Percentiles rank a stretch among this genome's conserved stretches.
These are phyloP conservation scores for Nemoura dubitans DNA, from an alignment of 2,888 invertebrate genomes.

Conservation along the genomic window DNA sequence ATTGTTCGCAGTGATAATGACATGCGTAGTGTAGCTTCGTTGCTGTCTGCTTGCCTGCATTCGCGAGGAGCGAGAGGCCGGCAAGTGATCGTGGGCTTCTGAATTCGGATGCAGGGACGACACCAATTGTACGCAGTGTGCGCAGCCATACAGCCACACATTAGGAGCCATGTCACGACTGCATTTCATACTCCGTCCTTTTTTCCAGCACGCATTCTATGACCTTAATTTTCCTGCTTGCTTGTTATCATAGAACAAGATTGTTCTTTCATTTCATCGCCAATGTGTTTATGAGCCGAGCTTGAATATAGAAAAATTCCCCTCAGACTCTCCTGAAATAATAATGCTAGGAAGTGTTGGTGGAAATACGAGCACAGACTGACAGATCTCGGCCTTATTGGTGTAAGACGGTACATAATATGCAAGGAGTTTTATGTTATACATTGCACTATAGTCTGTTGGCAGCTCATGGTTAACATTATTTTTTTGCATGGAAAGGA, in stretches of 20 bases:
- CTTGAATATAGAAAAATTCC: neutral
- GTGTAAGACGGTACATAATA: neutral
- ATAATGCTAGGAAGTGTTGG: neutral
- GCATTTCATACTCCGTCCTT: neutral
- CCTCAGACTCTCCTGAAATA: neutral
- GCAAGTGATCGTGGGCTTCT: neutral
- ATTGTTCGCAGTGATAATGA: neutral
- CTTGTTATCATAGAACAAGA: conserved; percentile 15
- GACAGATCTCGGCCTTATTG: neutral
- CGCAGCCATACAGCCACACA: neutral
- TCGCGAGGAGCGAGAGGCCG: neutral
- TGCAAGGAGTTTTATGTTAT: neutral
- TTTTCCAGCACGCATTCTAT: neutral
- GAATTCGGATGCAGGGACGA: neutral
- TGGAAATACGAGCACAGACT: neutral
- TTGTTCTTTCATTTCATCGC: conserved; percentile 1
- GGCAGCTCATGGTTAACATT: neutral
- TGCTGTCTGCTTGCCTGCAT: neutral
- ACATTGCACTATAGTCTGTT: neutral
- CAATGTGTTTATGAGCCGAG: conserved; percentile 5
- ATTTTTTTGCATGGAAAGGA: neutral
- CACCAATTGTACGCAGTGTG: no score
- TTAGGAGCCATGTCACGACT: neutral
- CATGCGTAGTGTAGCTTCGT: neutral
- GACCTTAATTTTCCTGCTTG: conserved; percentile 16